Evolutionary conservation across 2,113 vertebrate genomes (phyloP).

Genomic region (Miniopterus natalensis): DNA sequence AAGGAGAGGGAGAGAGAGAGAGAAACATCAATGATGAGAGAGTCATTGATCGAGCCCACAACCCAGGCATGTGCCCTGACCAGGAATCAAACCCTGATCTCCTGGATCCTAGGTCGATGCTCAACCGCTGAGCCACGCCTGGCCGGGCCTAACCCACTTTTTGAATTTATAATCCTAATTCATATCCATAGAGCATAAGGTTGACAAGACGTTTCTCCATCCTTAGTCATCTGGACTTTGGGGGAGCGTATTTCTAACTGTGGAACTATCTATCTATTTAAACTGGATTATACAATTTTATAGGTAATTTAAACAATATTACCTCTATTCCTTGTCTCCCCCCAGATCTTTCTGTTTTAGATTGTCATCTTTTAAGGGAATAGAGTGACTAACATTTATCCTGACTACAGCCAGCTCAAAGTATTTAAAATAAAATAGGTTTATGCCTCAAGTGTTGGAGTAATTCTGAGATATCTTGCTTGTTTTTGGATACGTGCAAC

Average conservation of each 20-base stretch:
- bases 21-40: too few relatives aligned
- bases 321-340: background rate
- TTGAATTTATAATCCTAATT: slow-evolving; percentile 25
- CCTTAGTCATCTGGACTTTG: background rate
- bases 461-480: slow-evolving; percentile 51
- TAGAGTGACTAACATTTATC: background rate
- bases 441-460: background rate
- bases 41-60: too few relatives aligned
- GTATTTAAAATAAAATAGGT: slow-evolving; percentile 37
- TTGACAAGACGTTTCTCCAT: background rate
- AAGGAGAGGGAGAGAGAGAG: too few relatives aligned
- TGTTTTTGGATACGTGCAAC: slow-evolving; percentile 35
- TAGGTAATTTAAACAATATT: background rate
- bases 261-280: background rate
- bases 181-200: background rate
- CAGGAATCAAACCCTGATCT: too few relatives aligned
- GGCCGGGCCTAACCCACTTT: background rate
- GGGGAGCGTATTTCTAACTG: background rate
- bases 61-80: too few relatives aligned
- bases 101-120: too few relatives aligned
- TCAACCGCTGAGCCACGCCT: too few relatives aligned
- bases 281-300: background rate
- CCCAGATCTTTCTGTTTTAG: background rate
- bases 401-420: background rate
- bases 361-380: background rate